A percentile compares a stretch with the other conserved stretches of the same genome.
Conservation (phyloP, 2,797 vertebrate species). For the Amblyopsis hoosieri region DNA sequence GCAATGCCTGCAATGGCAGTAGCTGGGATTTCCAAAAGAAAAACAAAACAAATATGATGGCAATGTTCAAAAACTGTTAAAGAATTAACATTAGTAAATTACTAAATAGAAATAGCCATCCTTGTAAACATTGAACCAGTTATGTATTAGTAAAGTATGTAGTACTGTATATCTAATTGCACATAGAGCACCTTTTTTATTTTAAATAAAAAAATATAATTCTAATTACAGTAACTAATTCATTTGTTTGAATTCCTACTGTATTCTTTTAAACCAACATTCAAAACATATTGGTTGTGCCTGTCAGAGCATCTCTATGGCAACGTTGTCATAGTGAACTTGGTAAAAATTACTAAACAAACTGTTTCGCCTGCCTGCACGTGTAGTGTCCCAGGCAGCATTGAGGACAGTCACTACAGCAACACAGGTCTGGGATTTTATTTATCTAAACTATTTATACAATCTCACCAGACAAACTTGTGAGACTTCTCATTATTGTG, state of each 20-base stretch:
- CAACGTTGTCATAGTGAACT: slow-evolving; percentile 41
- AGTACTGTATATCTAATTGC: too few relatives aligned
- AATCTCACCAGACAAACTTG: neutral
- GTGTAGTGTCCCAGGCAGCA: slow-evolving; percentile 19
- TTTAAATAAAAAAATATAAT: too few relatives aligned
- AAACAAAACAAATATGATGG: neutral
- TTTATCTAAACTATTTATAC: slow-evolving; percentile 24
- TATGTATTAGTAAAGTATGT: too few relatives aligned
- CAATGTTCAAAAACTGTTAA: too few relatives aligned
- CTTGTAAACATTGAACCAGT: too few relatives aligned
- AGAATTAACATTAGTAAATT: too few relatives aligned
- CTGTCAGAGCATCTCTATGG: slow-evolving; percentile 60
- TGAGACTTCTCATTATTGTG: neutral
- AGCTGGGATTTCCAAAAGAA: neutral
- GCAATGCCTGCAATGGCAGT: neutral
- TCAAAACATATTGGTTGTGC: neutral
- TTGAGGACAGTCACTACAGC: neutral
- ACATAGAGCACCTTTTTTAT: too few relatives aligned
- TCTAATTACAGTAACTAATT: too few relatives aligned
- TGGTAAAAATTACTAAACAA: slow-evolving; percentile 48
- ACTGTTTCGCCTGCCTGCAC: slow-evolving; percentile 49
- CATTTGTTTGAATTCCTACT: too few relatives aligned
- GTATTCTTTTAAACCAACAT: too few relatives aligned
- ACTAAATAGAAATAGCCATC: too few relatives aligned
- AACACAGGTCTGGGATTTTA: slow-evolving; percentile 26